phyloP scores from a whole-genome alignment of 2,797 vertebrate genomes.

The Chaetodon trifasciatus region DNA sequence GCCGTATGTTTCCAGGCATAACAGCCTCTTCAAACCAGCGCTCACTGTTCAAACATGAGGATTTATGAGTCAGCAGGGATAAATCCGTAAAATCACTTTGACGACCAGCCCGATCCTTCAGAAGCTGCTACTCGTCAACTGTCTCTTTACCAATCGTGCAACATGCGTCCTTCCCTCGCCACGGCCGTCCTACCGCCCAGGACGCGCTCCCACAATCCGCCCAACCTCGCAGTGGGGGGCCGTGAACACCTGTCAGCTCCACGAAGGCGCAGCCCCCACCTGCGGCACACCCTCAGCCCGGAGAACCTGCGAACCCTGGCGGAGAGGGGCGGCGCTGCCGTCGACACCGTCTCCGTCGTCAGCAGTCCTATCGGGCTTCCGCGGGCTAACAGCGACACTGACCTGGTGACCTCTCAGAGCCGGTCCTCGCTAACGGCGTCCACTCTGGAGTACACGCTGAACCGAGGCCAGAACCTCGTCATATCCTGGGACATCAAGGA shows the following conservation, averaged over 20 bases:
- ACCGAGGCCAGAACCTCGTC: slow-evolving; percentile 94
- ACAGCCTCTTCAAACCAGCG: neutral
- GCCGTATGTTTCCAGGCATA: neutral
- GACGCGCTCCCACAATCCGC: slow-evolving; percentile 83
- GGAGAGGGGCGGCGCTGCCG: slow-evolving; percentile 83
- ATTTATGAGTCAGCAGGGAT: slow-evolving; percentile 18
- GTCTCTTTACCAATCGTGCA: slow-evolving; percentile 33
- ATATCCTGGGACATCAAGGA: slow-evolving; percentile 99
- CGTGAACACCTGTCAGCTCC: slow-evolving; percentile 86
- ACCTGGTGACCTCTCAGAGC: slow-evolving; percentile 95
- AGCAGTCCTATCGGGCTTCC: slow-evolving; percentile 85
- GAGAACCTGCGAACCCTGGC: slow-evolving; percentile 95
- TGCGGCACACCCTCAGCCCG: slow-evolving; percentile 95
- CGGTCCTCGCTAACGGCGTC: slow-evolving; percentile 96
- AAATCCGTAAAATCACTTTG: neutral
- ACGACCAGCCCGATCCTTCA: neutral
- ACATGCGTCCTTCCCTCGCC: slow-evolving; percentile 87
- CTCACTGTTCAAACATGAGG: neutral
- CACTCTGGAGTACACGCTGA: slow-evolving; percentile 93
- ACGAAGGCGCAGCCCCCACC: slow-evolving; percentile 93
- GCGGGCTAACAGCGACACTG: slow-evolving; percentile 96
- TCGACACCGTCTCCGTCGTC: slow-evolving; percentile 60
- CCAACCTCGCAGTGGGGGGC: slow-evolving; percentile 86
- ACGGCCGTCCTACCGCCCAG: slow-evolving; percentile 85
- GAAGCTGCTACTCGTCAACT: neutral